Evolutionary conservation across 1,140 invertebrate species (phyloP), one percentile per base, ranked within the genome.

Genomic region (Cyrtorhinus lividipennis): DNA sequence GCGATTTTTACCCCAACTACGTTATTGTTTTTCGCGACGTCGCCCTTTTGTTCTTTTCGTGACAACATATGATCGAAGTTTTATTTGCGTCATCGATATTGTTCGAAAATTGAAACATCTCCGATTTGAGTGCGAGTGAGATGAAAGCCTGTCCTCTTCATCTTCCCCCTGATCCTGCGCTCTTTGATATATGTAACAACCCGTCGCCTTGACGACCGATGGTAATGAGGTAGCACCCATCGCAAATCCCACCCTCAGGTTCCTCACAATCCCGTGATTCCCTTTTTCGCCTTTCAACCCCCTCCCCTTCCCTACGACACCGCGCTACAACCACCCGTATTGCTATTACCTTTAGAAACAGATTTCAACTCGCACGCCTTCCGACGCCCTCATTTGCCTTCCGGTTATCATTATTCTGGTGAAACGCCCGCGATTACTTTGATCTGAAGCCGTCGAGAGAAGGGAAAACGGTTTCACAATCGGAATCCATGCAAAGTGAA

Each of bases 401-500:
- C 5, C 48, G 48, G 48, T 15, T 53, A 53, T 53, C 48, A 15
- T 53, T 53, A 53, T 53, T 12, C 10, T 22, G 8, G 5, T 20
- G 12, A 53, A 22, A 53, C 5, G 10, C 48, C 12, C 20, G 10
- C 8, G 48, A 53, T 10, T 53, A 15, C 48, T 53, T 53, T 53
- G 48, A 53, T 53, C 48, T 12, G 10, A 15, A 20, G 5, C 20
- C 48, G 48, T 12, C 10, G 48, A 8, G 5, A 15, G 30, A 38
- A 38, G 30, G 15, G 30, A 5, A 38, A 38, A 38, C 30, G 30
- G 30, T 38, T 38, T 38, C 30, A 38, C 30, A 38, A 38, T 53
- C 48, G 20, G 48, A 53, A 53, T 53, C 48, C 48, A 53, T 53
- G 48, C 48, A 53, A 53, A 53, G 48, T 15, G 20, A 53, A 53